These are phyloP conservation scores for Junonia oenone DNA, from an alignment of 2,888 invertebrate species.

Conservation along the genomic window DNA sequence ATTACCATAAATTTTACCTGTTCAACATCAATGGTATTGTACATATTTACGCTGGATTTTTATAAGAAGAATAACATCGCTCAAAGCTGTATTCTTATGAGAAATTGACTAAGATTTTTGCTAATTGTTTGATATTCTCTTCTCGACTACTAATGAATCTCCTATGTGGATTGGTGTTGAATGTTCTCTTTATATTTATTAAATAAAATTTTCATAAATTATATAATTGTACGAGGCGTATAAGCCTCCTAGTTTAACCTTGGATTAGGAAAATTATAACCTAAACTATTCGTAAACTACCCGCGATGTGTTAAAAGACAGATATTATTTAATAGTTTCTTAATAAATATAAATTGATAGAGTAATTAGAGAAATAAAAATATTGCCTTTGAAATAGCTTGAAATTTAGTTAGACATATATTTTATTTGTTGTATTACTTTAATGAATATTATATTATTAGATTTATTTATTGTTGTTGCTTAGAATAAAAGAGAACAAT, in stretches of 20 bases:
- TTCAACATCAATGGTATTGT: conserved; percentile 6
- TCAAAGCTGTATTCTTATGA: conserved; percentile 29
- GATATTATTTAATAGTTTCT: conserved; percentile 1
- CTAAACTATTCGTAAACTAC: not conserved
- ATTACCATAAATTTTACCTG: not conserved
- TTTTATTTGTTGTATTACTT: conserved; percentile 14
- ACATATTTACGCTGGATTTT: conserved; percentile 13
- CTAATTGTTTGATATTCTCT: conserved; percentile 22
- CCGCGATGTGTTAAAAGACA: conserved; percentile 6
- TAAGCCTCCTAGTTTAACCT: not conserved
- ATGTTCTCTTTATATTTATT: conserved; percentile 22
- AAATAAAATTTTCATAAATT: conserved; percentile 5
- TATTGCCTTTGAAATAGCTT: conserved; percentile 13
- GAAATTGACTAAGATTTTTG: conserved; percentile 15
- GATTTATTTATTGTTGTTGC: not conserved
- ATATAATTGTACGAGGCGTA: conserved; percentile 11
- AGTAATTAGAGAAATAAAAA: not conserved
- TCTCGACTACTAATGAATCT: conserved; percentile 20
- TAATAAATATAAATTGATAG: not conserved
- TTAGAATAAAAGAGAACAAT: not conserved
- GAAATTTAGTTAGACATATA: conserved; percentile 19
- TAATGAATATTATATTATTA: not conserved
- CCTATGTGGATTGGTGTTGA: conserved; percentile 23
- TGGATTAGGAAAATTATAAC: not conserved
- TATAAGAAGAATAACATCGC: conserved; percentile 20